Evolutionary conservation across 2,888 invertebrate species (phyloP), one percentile per base, ranked within the genome.

Genomic region (Catocala fraxini): DNA sequence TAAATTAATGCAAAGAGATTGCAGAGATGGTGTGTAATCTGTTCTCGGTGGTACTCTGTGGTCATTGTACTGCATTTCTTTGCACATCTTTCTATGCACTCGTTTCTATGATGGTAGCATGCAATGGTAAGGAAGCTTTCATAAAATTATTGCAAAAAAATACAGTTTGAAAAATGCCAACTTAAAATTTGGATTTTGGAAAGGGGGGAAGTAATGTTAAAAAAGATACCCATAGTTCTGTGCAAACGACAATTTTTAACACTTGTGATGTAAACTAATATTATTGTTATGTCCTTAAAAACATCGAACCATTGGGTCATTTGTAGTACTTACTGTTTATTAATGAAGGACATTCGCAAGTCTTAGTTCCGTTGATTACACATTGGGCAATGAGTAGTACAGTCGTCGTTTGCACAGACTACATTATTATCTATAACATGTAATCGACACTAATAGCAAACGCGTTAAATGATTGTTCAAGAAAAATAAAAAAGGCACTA

Each of bases 21-120:
- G 88, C 87, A 87, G 86, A 68, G 77, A 73, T 64, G 60, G 67
- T 63, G 75, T 70, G 76, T 77, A 60, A 65, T 65, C 66, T 71
- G 68, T 70, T 59, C 69, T 65, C 67, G 71, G 69, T 73, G 56
- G 69, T 64, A 57, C 65, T 51, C 70, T 70, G 65, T 68, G 67
- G 59, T 60, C 69, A 68, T 71, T 68, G 64, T 82, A 82, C 93
- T 92, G 93, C 91, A 93, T 93, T 92, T 91, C 93, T 92, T 92
- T 92, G 90, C 92, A 87, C 87, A 89, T 89, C 80, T 89, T 91
- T 93, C 94, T 93, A 92, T 93, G 93, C 93, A 93, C 86, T 93
- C 92, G 73, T 89, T 93, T 92, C 92, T 80, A 70, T 75, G 58
- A 55, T 58, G 70, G 68, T 60, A 75, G 76, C 86, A 88, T 87